Evolutionary conservation across 2,888 invertebrate species (phyloP), one percentile per base, ranked within the genome.

Genomic region (Cephus pygmeus): DNA sequence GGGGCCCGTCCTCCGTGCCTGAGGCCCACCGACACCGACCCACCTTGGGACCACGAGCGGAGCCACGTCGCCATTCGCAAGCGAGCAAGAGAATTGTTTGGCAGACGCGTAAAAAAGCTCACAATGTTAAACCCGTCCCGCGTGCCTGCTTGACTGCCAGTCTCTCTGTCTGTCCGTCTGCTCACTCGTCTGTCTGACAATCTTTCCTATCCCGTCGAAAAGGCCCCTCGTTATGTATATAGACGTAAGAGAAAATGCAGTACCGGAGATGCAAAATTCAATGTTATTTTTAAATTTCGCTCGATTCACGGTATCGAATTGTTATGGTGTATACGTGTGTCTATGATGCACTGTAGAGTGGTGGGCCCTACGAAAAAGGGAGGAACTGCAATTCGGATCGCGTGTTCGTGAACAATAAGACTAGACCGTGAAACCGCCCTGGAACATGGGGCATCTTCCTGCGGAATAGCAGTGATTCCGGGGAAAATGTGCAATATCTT

Each of bases 401-500:
- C 91, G 90, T 91, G 91, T 89, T 87, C 86, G 82, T 80, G 83
- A 87, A 89, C 90, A 89, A 88, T 91, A 91, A 88, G 86, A 88
- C 85, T 83, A 84, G 81, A 83, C 84, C 80, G 86, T 56, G 56
- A 56, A 23, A 85, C 85, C 83, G 85, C 85, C 85, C 83, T 84
- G 81, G 82, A 71, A 31, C 82, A 81, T 11, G 79, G 73, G 56
- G 77, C 75, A 76, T 77, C 75, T 76, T 73, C 81, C 83, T 81
- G 82, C 84, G 84, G 87, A 90, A 90, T 89, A 88, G 88, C 88
- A 87, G 90, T 90, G 90, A 90, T 90, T 90, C 87, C 87, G 85
- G 83, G 83, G 89, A 90, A 56, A 90, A 89, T 88, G 88, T 87
- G 88, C 89, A 89, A 89, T 91, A 90, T 91, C 90, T 90, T 89